Evolutionary conservation across 1,140 invertebrate species (phyloP), one percentile per base, ranked within the genome.

Genomic region (Drosophila erecta): DNA sequence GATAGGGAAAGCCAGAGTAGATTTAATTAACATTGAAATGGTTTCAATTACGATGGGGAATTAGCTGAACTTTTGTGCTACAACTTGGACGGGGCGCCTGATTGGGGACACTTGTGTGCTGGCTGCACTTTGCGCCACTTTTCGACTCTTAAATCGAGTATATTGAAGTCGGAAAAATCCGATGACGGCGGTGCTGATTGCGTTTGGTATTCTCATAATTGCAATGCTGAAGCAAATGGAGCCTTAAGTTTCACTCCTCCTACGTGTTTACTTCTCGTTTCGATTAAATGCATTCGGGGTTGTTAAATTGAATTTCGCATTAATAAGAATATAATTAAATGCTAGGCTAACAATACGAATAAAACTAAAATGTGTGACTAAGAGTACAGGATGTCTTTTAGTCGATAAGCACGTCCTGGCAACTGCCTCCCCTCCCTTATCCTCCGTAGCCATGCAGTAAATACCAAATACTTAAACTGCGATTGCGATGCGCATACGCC

Each of bases 391-490:
- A 27, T 57, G 17, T 44, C 10, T 20, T 44, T 35, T n/a, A 56
- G 24, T 44, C 20, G 12, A 2, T 35, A 37, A 38, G 14, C 2
- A 12, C 0, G 11, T 17, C 4, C 10, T 30, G 59, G n/a, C 41
- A 40, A 20, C 15, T 12, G 5, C 3, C 33, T 20, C 11, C 14
- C 35, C 3, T 0, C 20, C 4, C 43, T 27, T 24, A 17, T 35
- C 11, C 50, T 24, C 38, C 11, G 12, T 44, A 20, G 30, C 24
- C 43, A 14, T 15, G 83, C 72, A 69, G 83, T 89, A 87, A 89
- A 87, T 87, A 89, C 59, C 56, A 87, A 87, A 79, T 83, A 79
- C 79, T 87, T 87, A 76, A 89, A 87, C 70, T 76, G 71, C 83
- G 74, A 84, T 65, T 79, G 56, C 24, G 57, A 76, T 71, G 78